Base-by-base conservation (phyloP, 1,140 invertebrate genomes). In the Paramacrobiotus metropolitanus region DNA sequence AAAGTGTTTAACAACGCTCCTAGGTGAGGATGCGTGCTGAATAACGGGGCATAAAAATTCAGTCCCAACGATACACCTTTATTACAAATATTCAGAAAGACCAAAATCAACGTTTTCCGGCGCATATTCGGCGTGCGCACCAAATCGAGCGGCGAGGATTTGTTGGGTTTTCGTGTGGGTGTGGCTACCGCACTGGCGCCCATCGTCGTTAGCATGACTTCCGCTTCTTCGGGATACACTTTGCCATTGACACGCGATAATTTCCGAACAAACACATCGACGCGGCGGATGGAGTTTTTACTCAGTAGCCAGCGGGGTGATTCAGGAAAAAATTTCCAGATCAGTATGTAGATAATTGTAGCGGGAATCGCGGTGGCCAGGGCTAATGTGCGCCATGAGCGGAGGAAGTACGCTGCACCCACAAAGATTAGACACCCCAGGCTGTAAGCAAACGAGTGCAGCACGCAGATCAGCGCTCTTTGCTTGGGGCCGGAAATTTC, bases 81-180 rank as follows among this genome's bases (percentile, higher is more conserved):
- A 31, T 66, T 66, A 62, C 34, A 40, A n/a, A 40, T 40, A n/a
- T 40, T 40, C 63, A 79, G 79, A 44, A 79, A 70, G 20, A 78
- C 79, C 24, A 80, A 77, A 15, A 80, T 68, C 24, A 86, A 68
- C 0, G 84, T 86, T 65, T 85, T 84, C 1, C 87, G 72, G 60
- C 86, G 74, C 83, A 89, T 86, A 71, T 90, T 90, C 0, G 86
- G 85, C 0, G 86, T 87, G 65, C 77, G 77, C 66, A 83, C 87
- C 1, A 88, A 73, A 44, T 83, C 80, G 44, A 79, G 75, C 1
- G 85, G 78, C 28, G 83, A 83, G 61, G 75, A 74, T 20, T 62
- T 65, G 2, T 28, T 29, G n/a, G n/a, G n/a, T n/a, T n/a, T n/a
- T n/a, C n/a, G n/a, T n/a, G n/a, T n/a, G n/a, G n/a, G 34, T 40